Evolutionary conservation across 1,140 invertebrate species (phyloP), one percentile per base, ranked within the genome.

Genomic region (Vanessa atalanta): DNA sequence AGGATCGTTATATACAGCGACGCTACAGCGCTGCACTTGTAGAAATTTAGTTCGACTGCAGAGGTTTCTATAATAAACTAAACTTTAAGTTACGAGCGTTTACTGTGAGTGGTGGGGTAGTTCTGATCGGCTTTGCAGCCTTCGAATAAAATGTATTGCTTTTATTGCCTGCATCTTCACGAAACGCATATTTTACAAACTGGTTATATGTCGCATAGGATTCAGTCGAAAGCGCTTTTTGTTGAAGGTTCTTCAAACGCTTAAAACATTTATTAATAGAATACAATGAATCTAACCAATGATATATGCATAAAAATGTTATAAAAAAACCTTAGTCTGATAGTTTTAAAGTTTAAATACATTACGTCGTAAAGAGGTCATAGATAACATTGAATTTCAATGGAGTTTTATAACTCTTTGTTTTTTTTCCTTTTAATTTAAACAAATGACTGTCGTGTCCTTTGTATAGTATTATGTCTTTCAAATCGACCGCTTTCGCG

Each of bases 81-180:
- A 78, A 83, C 83, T 85, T 83, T 84, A 87, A 82, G 81, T 82
- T 83, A 77, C 79, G 68, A 69, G 76, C 77, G 74, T 74, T 86
- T 82, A 82, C 81, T 63, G 73, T 77, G 76, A 81, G 82, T 72
- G 57, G 75, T 51, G 66, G 26, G 72, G 72, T 75, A 76, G 76
- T 81, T 78, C 57, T 77, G 76, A 86, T 84, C 76, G 75, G 81
- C 70, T 79, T 80, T 70, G 78, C 78, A 73, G 79, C 68, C 79
- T 76, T 74, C 64, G 65, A 75, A 55, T 80, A 65, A 72, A 83
- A 81, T 82, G 83, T 77, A 82, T 80, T 82, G 73, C 80, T 87
- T 85, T 83, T 84, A 89, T 84, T 81, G 82, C 71, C 51, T 43
- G n/a, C 48, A 20, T 51, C 3, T 26, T 57, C n/a, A 26, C 26